Evolutionary conservation across 1,140 invertebrate genomes (phyloP).

Genomic region (Liolophura sinensis): DNA sequence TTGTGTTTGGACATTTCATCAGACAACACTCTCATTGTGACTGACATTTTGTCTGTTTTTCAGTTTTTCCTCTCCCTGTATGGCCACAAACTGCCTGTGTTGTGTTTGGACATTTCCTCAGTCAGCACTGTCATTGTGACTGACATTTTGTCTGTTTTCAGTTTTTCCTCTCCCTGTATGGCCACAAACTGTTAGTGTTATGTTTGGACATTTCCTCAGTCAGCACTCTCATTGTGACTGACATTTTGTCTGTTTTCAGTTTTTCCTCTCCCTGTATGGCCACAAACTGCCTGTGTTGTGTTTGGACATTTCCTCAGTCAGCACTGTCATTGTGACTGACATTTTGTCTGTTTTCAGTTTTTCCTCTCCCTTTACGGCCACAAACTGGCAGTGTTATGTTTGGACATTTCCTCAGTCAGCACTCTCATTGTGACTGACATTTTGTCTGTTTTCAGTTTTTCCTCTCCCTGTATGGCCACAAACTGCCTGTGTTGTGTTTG

Average conservation of each 20-base stretch:
- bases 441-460: too few species aligned
- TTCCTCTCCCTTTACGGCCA: too few species aligned
- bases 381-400: background rate
- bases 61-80: conserved; percentile 95
- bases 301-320: conserved; percentile 94
- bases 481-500: conserved; percentile 89
- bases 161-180: conserved; percentile 95
- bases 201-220: conserved; percentile 95
- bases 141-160: too few species aligned
- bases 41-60: conserved; percentile 60
- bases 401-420: background rate
- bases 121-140: background rate
- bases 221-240: conserved; percentile 85
- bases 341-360: too few species aligned
- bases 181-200: conserved; percentile 92
- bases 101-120: background rate
- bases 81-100: conserved; percentile 55
- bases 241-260: too few species aligned
- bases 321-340: conserved; percentile 85
- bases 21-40: conserved; percentile 87
- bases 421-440: background rate
- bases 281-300: conserved; percentile 93
- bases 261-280: conserved; percentile 94
- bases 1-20: conserved; percentile 91
- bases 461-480: conserved; percentile 69